Percentiles rank a stretch among this genome's conserved stretches.
Conservation (phyloP, 1,140 invertebrate species). For the Zophobas morio region DNA sequence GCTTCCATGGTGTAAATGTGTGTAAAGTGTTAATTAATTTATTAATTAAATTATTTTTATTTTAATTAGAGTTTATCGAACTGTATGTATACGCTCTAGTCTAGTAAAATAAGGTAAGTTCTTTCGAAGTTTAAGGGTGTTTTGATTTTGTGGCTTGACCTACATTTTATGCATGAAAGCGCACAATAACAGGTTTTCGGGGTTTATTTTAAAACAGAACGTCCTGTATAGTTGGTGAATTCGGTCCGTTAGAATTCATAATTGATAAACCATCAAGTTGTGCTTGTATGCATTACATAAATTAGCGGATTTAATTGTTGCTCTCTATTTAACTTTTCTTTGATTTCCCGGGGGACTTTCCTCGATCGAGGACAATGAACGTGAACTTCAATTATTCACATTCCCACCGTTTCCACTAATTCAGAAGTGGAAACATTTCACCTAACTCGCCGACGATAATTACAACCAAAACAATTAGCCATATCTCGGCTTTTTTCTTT, state of each 20-base stretch:
- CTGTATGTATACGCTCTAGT: constrained; percentile 41
- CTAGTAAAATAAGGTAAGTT: constrained; percentile 30
- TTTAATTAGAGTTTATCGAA: constrained; percentile 51
- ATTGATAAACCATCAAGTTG: constrained; percentile 20
- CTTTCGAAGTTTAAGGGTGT: background rate
- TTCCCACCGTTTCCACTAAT: constrained; percentile 5
- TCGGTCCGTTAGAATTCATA: constrained; percentile 35
- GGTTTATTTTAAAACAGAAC: constrained; percentile 2
- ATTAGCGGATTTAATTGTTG: constrained; percentile 17
- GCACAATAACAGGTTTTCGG: constrained; percentile 25
- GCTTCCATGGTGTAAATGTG: constrained; percentile 20
- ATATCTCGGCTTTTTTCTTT: background rate
- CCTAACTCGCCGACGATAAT: background rate
- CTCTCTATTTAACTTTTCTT: constrained; percentile 1
- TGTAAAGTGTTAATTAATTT: constrained; percentile 30
- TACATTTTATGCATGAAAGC: constrained; percentile 33
- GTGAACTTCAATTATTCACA: background rate
- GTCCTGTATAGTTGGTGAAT: constrained; percentile 8
- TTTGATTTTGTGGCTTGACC: constrained; percentile 25
- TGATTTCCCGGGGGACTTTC: constrained; percentile 8
- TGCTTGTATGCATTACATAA: constrained; percentile 26
- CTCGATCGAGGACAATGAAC: constrained; percentile 5
- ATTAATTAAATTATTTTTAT: constrained; percentile 31
- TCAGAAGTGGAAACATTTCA: constrained; percentile 14
- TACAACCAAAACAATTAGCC: constrained; percentile 14